Evolutionary conservation across 2,797 vertebrate species (phyloP).

Genomic region (Pangasius larnaudii): DNA sequence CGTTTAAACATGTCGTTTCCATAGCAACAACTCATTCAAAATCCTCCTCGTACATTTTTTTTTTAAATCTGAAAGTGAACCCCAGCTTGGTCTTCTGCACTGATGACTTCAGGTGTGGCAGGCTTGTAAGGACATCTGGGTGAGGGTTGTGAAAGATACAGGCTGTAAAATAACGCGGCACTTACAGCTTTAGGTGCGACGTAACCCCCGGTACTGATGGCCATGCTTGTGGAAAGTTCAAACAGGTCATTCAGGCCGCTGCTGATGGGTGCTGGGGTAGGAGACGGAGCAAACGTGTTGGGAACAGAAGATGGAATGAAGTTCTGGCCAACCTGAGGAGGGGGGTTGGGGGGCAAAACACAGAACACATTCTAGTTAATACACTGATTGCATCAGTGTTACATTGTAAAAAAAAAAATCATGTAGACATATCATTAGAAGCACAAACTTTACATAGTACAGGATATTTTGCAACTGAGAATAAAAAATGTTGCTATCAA

Average conservation of each 20-base stretch:
- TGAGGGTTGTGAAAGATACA: too few species aligned
- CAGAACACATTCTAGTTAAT: background rate
- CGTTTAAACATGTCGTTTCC: background rate
- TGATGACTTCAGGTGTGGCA: background rate
- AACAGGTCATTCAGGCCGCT: constrained; percentile 95
- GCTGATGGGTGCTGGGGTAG: constrained; percentile 90
- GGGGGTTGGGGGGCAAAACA: background rate
- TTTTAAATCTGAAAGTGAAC: background rate
- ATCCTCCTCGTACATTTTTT: background rate
- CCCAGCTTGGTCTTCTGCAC: background rate
- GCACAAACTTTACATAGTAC: too few species aligned
- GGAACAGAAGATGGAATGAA: constrained; percentile 96
- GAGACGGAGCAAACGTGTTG: constrained; percentile 94
- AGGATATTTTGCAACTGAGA: background rate
- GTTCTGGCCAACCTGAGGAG: constrained; percentile 90
- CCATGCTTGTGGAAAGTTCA: constrained; percentile 93
- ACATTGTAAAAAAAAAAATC: too few species aligned
- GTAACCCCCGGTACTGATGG: constrained; percentile 89
- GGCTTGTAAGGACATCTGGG: background rate
- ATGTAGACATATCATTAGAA: background rate
- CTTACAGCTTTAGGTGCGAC: constrained; percentile 88
- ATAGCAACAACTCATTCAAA: background rate
- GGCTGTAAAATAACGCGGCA: constrained; percentile 37
- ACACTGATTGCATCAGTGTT: background rate
- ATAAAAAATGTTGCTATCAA: background rate